These are phyloP conservation scores for Eira barbara DNA, from an alignment of 2,113 vertebrate species.

Conservation along the genomic window DNA sequence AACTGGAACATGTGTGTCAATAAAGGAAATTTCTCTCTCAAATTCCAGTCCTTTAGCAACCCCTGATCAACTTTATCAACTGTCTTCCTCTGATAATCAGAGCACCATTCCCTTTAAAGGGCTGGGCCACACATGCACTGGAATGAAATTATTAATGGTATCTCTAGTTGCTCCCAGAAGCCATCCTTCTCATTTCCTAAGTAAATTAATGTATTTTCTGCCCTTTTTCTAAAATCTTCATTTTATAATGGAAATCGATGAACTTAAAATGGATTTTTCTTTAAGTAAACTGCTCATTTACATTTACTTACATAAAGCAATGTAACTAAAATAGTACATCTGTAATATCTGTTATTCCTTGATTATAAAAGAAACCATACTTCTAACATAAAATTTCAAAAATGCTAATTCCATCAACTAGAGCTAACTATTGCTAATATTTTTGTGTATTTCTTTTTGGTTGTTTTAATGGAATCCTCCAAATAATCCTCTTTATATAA, in stretches of 20 bases:
- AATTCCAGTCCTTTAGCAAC: background rate
- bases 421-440: background rate
- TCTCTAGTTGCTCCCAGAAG: background rate
- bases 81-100: background rate
- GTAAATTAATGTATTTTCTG: background rate
- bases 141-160: background rate
- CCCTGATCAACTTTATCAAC: background rate
- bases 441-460: background rate
- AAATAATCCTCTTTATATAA: background rate
- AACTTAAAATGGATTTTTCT: background rate
- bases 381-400: background rate
- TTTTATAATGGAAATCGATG: background rate
- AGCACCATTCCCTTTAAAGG: background rate
- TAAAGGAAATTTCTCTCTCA: background rate
- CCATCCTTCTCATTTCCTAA: background rate
- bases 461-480: background rate
- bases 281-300: background rate
- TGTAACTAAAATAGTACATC: background rate
- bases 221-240: background rate
- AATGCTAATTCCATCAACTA: background rate
- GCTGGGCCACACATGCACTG: background rate
- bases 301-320: background rate
- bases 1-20: constrained; percentile 26
- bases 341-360: background rate
- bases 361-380: background rate